phyloP scores from a whole-genome alignment of 2,113 vertebrate species.

The Trogon surrucura region DNA sequence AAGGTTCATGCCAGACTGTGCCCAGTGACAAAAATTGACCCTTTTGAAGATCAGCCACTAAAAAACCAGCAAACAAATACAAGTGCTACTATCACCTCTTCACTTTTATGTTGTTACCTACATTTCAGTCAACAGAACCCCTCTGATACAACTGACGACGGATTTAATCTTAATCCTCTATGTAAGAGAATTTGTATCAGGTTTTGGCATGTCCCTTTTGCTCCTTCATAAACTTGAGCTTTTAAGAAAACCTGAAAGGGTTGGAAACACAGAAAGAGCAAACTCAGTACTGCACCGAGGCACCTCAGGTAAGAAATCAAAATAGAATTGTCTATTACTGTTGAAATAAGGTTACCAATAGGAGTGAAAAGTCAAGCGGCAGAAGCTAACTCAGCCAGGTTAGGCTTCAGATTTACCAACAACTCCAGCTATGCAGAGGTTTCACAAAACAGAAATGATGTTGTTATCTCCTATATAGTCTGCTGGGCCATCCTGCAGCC shows the following conservation, averaged over 20 bases:
- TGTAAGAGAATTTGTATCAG: background rate
- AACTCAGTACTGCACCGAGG: background rate
- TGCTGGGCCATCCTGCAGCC: background rate
- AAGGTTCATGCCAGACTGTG: background rate
- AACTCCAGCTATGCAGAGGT: background rate
- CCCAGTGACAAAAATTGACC: background rate
- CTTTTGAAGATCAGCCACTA: background rate
- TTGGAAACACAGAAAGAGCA: background rate
- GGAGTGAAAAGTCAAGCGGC: background rate
- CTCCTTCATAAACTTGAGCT: background rate
- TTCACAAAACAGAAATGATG: background rate
- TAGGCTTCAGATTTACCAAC: background rate
- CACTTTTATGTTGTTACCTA: background rate
- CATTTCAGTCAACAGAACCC: background rate
- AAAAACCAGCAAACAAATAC: background rate
- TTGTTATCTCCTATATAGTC: background rate
- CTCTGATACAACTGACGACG: background rate
- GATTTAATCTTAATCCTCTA: background rate
- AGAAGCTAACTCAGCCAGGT: background rate
- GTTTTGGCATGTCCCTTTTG: background rate
- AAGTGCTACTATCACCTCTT: background rate
- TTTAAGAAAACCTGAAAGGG: background rate
- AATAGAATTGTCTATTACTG: background rate
- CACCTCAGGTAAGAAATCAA: background rate
- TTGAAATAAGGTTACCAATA: background rate